These are phyloP conservation scores for Chrysolina americana DNA, from an alignment of 2,888 invertebrate genomes.

Conservation along the genomic window DNA sequence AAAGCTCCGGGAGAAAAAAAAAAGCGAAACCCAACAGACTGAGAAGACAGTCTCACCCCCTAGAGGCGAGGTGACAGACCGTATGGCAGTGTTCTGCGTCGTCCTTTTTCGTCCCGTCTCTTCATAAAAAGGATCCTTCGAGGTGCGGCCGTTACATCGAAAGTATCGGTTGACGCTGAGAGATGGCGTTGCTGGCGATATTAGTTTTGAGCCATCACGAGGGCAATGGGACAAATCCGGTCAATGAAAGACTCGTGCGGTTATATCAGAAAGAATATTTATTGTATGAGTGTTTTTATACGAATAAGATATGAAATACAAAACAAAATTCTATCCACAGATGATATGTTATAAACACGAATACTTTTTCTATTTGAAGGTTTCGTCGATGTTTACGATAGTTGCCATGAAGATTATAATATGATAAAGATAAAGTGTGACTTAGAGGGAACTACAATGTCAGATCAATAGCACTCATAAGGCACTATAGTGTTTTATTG, in stretches of 20 bases:
- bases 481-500: too few species aligned
- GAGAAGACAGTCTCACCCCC: constrained; percentile 34
- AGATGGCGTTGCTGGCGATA: constrained; percentile 31
- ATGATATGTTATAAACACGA: too few species aligned
- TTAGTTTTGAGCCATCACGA: neutral
- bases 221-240: neutral
- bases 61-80: constrained; percentile 29
- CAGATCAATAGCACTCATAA: too few species aligned
- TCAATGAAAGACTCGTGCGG: neutral
- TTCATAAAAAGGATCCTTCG: constrained; percentile 31
- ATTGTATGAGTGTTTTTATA: too few species aligned
- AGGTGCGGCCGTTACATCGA: constrained; percentile 21
- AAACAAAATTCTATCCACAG: too few species aligned
- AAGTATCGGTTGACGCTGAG: constrained; percentile 23
- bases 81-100: constrained; percentile 15
- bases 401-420: too few species aligned
- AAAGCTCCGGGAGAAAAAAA: constrained; percentile 31
- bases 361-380: too few species aligned
- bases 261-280: neutral
- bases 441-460: too few species aligned
- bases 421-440: too few species aligned
- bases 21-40: constrained; percentile 28
- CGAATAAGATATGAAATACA: too few species aligned
- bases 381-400: too few species aligned
- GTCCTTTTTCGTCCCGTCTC: constrained; percentile 28